Base-by-base conservation (phyloP, 2,797 vertebrate genomes). In the Periophthalmus magnuspinnatus region DNA sequence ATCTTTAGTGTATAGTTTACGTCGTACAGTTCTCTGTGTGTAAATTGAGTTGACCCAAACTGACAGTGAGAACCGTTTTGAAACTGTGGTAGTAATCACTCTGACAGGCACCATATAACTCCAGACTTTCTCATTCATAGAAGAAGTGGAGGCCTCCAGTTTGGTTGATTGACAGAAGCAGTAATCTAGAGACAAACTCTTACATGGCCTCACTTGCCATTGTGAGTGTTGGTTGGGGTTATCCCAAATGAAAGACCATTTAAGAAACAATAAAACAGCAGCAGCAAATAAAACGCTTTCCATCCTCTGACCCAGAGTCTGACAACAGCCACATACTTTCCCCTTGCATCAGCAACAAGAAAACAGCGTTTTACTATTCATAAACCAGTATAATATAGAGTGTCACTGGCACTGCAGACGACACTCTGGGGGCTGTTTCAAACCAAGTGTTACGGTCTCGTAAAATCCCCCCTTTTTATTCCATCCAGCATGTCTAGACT, bases 401-500 rank as follows among this genome's bases (percentile, higher is more conserved):
- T 77, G 80, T 87, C 84, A 83, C 74, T 85, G 73, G 79, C 83
- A 81, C 61, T 47, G 76, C 72, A 87, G 82, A 83, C 87, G 68
- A 77, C 75, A 76, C 71, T 80, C 79, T 75, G 78, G 72, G 74
- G 77, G n/a, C 34, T 68, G 71, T 76, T 78, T 84, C 71, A 71
- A 85, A 82, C 81, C 72, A 76, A 82, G 74, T 80, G 80, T 90
- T 90, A 89, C 74, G 21, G 76, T 79, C 85, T 83, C 80, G 69
- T 91, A 91, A 93, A 93, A 88, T 76, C 76, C 81, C 80, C 77
- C 32, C 82, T 87, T 88, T 90, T 92, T 85, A 88, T 83, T 90
- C 88, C 89, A 88, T 86, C 85, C 85, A 87, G 69, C 85, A 88
- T 81, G 91, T 92, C 90, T 93, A 93, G 92, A 93, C 92, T 83